Base-by-base conservation (phyloP, 2,113 vertebrate species). In the Orthonyx spaldingii region DNA sequence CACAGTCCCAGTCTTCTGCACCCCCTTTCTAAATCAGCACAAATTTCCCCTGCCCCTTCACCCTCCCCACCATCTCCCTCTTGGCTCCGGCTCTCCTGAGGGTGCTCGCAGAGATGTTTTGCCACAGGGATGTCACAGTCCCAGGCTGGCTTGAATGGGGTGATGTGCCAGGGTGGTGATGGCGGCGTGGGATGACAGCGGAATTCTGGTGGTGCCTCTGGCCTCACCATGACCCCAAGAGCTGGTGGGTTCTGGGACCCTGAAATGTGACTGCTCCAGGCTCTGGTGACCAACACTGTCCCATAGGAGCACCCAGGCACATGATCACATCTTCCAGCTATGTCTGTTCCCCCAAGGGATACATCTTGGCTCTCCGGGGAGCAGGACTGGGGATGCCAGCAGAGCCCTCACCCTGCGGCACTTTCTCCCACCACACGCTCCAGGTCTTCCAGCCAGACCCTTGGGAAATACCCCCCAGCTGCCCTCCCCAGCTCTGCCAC, bases 11-110 rank as follows among this genome's bases (percentile, higher is more conserved):
- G 68, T 79, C 44, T 93, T 50, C 68, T 86, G 68, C 71, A 86
- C 69, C 71, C 41, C 60, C 50, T 87, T 70, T 94, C 49, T 88
- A 82, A 95, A 97, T 93, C 96, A 97, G 97, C 97, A 97, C 94
- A 97, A 95, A 37, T 64, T 64, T 57, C 53, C 82, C 92, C 49
- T 77, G 42, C 21, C 41, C 85, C 37, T 70, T 74, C 5, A 4
- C 76, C 17, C 41, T 55, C 47, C 63, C 26, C 15, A 1, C 27
- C 10, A 11, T 21, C 22, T 77, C 22, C 46, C 2, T 49, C 55
- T 65, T 18, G 77, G 60, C 60, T 88, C 85, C 0, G 0, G 55
- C 56, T 72, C 63, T 69, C 41, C 68, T 0, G 0, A 53, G 35
- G 23, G 21, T 5, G 4, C 55, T 56, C 70, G 66, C 69, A 69